phyloP scores from a whole-genome alignment of 2,113 vertebrate species.

The Plecotus auritus region DNA sequence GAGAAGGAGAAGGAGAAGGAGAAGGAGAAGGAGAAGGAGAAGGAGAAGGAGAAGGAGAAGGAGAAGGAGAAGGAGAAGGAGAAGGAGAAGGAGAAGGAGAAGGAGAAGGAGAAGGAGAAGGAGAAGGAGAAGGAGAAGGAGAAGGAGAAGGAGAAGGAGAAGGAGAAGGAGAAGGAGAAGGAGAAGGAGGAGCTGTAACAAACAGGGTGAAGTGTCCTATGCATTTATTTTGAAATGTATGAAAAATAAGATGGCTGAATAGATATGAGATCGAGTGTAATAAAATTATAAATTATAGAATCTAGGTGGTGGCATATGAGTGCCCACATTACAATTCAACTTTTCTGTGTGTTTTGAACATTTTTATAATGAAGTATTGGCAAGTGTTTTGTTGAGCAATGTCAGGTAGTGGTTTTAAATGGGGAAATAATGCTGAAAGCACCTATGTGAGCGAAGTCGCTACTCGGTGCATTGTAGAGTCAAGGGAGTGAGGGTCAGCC shows the following conservation, averaged over 20 bases:
- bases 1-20: too few species aligned
- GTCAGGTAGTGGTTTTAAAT: background rate
- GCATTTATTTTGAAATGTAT: background rate
- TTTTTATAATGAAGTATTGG: background rate
- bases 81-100: background rate
- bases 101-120: too few species aligned
- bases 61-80: too few species aligned
- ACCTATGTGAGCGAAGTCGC: background rate
- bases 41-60: background rate
- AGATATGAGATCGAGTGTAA: background rate
- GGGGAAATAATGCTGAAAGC: background rate
- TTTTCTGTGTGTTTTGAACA: background rate
- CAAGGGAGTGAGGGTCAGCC: background rate
- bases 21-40: background rate
- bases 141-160: too few species aligned
- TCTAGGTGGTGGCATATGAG: background rate
- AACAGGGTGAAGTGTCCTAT: background rate
- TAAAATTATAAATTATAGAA: background rate
- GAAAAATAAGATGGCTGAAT: background rate
- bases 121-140: background rate
- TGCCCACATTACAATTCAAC: background rate
- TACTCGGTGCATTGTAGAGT: background rate
- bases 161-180: too few species aligned
- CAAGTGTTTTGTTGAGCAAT: background rate
- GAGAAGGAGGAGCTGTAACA: background rate